These are phyloP conservation scores for Fregata magnificens DNA, from an alignment of 2,113 vertebrate species.

Conservation along the genomic window DNA sequence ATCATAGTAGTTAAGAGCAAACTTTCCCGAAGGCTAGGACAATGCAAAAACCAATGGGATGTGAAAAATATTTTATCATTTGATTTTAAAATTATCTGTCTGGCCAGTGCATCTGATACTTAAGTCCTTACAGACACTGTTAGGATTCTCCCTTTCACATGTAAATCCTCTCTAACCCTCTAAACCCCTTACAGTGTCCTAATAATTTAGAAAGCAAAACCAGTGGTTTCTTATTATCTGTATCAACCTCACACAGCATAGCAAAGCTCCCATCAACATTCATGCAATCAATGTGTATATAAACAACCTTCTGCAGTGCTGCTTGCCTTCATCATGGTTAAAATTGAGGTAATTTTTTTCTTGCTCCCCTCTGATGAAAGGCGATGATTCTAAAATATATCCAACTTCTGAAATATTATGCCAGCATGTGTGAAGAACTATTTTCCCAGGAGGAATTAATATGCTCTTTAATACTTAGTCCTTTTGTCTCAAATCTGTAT, in stretches of 20 bases:
- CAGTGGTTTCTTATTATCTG: background rate
- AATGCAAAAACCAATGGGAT: background rate
- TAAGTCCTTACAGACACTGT: background rate
- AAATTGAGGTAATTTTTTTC: background rate
- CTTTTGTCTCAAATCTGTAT: background rate
- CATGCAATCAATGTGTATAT: background rate
- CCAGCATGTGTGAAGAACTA: background rate
- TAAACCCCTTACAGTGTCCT: background rate
- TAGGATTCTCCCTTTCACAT: background rate
- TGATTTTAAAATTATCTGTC: background rate
- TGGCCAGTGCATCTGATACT: background rate
- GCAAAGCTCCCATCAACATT: background rate
- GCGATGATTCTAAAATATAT: background rate
- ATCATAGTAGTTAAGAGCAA: background rate
- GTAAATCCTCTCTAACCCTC: background rate
- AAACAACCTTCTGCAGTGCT: background rate
- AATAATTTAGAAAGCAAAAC: background rate
- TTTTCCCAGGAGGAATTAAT: background rate
- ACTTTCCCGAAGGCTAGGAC: background rate
- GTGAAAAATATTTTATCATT: background rate
- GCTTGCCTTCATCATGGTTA: background rate
- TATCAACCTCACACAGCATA: background rate
- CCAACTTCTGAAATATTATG: background rate
- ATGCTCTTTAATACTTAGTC: background rate
- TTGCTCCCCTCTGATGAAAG: background rate